Conservation (phyloP, 2,113 vertebrate genomes). For the Neolamprologus variostigma region DNA sequence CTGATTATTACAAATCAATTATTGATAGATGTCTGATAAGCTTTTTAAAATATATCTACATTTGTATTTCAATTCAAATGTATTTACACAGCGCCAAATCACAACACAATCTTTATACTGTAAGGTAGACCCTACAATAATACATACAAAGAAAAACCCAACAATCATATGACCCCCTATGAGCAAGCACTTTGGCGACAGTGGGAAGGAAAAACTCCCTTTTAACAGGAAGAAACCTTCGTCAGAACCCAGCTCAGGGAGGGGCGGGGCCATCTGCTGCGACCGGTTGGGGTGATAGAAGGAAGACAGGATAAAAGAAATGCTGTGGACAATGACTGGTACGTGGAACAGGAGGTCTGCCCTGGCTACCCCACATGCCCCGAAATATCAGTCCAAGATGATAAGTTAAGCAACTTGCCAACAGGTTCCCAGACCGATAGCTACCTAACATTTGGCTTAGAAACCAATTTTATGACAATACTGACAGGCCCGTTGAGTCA, state of each 20-base stretch:
- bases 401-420: not conserved
- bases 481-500: no score
- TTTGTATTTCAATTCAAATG: not conserved
- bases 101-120: not conserved
- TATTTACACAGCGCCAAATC: accelerated
- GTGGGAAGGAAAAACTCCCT: not conserved
- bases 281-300: accelerated
- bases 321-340: not conserved
- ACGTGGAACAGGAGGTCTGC: not conserved
- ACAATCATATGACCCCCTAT: not conserved
- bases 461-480: not conserved
- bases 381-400: not conserved
- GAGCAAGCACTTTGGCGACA: not conserved
- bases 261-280: not conserved
- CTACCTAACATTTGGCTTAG: not conserved
- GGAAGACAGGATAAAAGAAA: accelerated
- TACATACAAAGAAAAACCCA: not conserved
- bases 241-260: accelerated
- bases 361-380: not conserved
- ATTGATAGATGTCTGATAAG: not conserved
- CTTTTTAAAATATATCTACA: not conserved
- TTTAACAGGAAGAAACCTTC: accelerated
- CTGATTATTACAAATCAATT: not conserved
- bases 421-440: accelerated
- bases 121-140: not conserved